Evolutionary conservation across 2,888 invertebrate genomes (phyloP), one percentile per base, ranked within the genome.

Genomic region (Diaperis boleti): DNA sequence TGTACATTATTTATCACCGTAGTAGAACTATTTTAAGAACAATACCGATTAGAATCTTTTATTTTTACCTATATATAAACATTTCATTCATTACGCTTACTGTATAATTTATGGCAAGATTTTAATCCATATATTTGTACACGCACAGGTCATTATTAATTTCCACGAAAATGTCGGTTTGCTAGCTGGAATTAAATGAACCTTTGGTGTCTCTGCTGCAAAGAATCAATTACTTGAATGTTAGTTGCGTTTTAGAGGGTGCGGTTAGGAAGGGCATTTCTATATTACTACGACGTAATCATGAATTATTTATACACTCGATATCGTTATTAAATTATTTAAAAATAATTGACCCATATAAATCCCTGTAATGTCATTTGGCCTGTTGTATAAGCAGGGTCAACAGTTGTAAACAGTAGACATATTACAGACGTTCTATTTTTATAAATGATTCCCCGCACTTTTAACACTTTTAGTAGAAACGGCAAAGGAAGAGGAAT

Each of bases 101-200:
- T n/a, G n/a, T n/a, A n/a, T n/a, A n/a, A n/a, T n/a, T n/a, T n/a
- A n/a, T n/a, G n/a, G n/a, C n/a, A n/a, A n/a, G n/a, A n/a, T n/a
- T n/a, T n/a, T n/a, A n/a, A n/a, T 26, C 26, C 2, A 26, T 5
- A 5, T 26, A 26, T 6, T 8, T 8, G 8, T 2, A 26, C 26
- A 26, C 26, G 26, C 22, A 44, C 22, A 5, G 39, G 39, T 54
- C 54, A 54, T 54, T 54, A 54, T 41, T 31, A 10, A 13, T 54
- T 54, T 54, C 54, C 54, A 26, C 29, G 54, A 54, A 54, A 54
- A 42, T 17, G 31, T 54, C 39, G 6, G 7, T 52, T 50, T 50
- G 31, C 15, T 17, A 42, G 13, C 29, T 13, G 10, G 39, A 37
- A 39, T 52, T 52, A 52, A 52, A 39, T 26, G 41, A 54, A 41